Evolutionary conservation across 2,113 vertebrate species (phyloP).

Genomic region (Nestor notabilis): DNA sequence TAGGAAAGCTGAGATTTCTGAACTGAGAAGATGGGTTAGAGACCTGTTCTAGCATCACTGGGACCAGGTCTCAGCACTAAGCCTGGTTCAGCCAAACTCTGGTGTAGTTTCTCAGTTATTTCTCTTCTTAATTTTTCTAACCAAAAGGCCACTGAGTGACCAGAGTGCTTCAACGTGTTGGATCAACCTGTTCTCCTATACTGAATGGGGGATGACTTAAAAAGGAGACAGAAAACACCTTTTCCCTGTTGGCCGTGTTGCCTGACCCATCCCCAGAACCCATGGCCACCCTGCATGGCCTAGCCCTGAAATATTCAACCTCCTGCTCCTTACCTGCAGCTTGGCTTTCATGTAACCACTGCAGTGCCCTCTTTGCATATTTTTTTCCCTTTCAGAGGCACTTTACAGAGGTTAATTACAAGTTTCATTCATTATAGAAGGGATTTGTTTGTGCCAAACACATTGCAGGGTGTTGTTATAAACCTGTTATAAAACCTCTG

Average conservation of each 20-base stretch:
- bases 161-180: neutral
- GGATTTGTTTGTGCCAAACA: neutral
- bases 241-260: neutral
- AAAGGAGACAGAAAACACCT: neutral
- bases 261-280: neutral
- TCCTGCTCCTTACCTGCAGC: neutral
- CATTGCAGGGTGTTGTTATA: accelerated
- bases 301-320: neutral
- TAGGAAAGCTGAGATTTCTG: neutral
- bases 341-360: neutral
- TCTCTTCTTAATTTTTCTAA: neutral
- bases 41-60: neutral
- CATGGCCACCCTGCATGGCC: neutral
- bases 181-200: neutral
- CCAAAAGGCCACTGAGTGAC: neutral
- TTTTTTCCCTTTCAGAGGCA: neutral
- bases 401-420: neutral
- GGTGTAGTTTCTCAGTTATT: neutral
- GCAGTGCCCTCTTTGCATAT: accelerated
- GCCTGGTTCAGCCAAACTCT: neutral
- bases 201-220: accelerated
- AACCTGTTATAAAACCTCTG: neutral
- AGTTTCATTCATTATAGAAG: accelerated
- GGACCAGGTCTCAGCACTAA: accelerated
- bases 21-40: neutral